These are phyloP conservation scores for Litoditis marina DNA, from an alignment of 2,888 invertebrate genomes.

Conservation along the genomic window DNA sequence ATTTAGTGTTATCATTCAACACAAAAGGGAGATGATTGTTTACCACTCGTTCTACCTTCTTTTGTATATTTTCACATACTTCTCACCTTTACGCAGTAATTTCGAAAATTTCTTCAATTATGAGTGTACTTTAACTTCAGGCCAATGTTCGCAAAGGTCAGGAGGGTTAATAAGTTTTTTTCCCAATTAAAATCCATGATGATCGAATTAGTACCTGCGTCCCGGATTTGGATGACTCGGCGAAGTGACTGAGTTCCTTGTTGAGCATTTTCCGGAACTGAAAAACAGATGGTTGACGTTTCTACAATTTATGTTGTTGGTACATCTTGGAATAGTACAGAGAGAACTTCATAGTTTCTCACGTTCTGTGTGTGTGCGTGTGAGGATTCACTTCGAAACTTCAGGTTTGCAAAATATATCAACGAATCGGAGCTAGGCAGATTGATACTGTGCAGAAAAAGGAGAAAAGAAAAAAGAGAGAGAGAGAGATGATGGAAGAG, in stretches of 20 bases:
- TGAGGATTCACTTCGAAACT: neutral
- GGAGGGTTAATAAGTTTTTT: too few species aligned
- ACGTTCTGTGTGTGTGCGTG: neutral
- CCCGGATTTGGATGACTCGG: constrained; percentile 96
- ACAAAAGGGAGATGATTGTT: too few species aligned
- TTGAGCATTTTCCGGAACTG: constrained; percentile 99
- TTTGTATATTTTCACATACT: too few species aligned
- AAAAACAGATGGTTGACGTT: constrained; percentile 63
- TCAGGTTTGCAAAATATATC: constrained; percentile 4
- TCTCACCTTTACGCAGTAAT: neutral
- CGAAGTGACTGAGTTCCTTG: constrained; percentile 97
- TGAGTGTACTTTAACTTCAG: too few species aligned
- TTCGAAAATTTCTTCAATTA: neutral
- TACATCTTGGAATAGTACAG: neutral
- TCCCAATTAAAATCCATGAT: too few species aligned
- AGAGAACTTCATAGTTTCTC: too few species aligned
- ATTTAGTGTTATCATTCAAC: neutral
- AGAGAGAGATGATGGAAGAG: neutral
- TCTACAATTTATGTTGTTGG: neutral
- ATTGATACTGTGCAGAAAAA: constrained; percentile 6
- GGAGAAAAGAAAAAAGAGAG: constrained; percentile 10
- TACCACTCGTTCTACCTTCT: too few species aligned
- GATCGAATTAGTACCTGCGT: constrained; percentile 69
- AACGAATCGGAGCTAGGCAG: constrained; percentile 8
- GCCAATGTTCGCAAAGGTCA: too few species aligned